Evolutionary conservation across 2,888 invertebrate species (phyloP), one percentile per base, ranked within the genome.

Genomic region (Archaeoteleia sp.): DNA sequence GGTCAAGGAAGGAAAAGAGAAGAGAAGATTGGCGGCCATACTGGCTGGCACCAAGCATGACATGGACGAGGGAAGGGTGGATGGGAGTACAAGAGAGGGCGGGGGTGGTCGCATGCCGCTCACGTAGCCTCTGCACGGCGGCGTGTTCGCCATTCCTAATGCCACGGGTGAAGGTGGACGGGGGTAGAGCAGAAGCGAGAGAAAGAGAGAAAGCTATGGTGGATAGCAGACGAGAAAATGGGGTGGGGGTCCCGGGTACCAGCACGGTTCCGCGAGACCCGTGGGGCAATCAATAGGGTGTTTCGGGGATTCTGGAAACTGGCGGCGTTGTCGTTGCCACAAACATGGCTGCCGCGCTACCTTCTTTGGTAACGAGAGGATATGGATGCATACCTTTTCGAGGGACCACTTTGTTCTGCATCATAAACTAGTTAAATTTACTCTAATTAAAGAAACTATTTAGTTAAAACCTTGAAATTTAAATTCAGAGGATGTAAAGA

Each of bases 71-170:
- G 67, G 62, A 58, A 65, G 65, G 58, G 71, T 71, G 75, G 75
- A 71, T 71, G 74, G 73, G 76, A 45, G 67, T 30, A 55, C 30
- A 43, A 73, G 69, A 72, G 78, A 70, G 76, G 76, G 77, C 74
- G 82, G 78, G 81, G 81, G 81, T 81, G 81, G 82, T 84, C 82
- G 53, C 84, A 85, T 87, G 87, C 87, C 82, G 85, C 87, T 88
- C 88, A 88, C 88, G 88, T 88, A 88, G 86, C 86, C 86, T 87
- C 88, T 87, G 87, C 87, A 87, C 85, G 84, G 86, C 87, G 86
- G 87, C 88, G 88, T 88, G 88, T 87, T 87, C 87, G 87, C 87
- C 88, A 88, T 88, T 87, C 87, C 86, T 88, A 88, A 88, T 88
- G 87, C 86, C 84, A 80, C 82, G 75, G 61, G 58, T 70, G 68